Evolutionary conservation across 2,113 vertebrate species (phyloP), one percentile per base, ranked within the genome.

Genomic region (Sapayoa aenigma): DNA sequence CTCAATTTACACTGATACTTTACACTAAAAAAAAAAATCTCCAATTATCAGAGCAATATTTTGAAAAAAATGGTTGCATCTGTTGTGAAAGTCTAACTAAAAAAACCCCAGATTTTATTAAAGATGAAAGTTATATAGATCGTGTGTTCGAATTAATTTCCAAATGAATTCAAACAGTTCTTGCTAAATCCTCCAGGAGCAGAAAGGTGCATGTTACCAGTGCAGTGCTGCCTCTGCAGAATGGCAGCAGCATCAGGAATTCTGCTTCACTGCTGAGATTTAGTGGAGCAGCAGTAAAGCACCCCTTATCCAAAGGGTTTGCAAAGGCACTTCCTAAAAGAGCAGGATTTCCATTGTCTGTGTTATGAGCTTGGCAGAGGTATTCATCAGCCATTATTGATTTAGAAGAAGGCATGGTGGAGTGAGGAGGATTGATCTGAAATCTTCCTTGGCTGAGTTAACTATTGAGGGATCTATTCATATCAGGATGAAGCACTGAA

Each of bases 311-410:
- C 86, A 66, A 73, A 84, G 67, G 63, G 72, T 90, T 92, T 69
- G 93, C 85, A 90, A 90, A 94, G 88, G 80, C 89, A 89, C 83
- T 86, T 94, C 81, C 50, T 84, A 17, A 71, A 88, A 63, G 89
- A 92, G 91, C 65, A 74, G 92, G 55, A 39, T 88, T 93, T 63
- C 91, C 91, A 89, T 59, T 39, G 75, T 19, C 94, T 76, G 55
- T 71, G 90, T 52, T 77, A 8, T 33, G 73, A 84, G 85, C 79
- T 35, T 84, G 91, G 62, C 90, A 93, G 72, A 62, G 68, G 78
- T 20, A 93, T 94, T 89, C 94, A 92, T 95, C 92, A 97, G 89
- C 76, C 83, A n/a, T 23, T 90, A 96, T 93, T 92, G 96, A 95
- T 93, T 50, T 47, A 75, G 80, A 59, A 50, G 86, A 67, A 90